Percentiles rank a stretch among this genome's conserved stretches.
Conservation (phyloP, 2,113 vertebrate species). For the Erythrolamprus reginae region DNA sequence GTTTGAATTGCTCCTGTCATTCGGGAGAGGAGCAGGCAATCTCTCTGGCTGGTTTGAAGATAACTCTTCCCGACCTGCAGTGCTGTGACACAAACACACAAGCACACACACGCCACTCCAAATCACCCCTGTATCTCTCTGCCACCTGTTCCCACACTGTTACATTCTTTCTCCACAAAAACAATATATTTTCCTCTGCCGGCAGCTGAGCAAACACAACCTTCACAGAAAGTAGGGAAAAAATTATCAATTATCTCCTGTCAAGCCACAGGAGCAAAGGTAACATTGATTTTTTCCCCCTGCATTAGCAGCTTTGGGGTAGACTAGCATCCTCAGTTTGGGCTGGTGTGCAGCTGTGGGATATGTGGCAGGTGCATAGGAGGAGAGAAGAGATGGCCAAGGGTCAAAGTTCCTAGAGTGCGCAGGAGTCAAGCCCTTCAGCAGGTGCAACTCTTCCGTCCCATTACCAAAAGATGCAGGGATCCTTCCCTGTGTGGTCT, state of each 20-base stretch:
- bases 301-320: not conserved
- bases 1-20: not conserved
- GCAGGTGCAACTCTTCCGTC: not conserved
- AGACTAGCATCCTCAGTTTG: not conserved
- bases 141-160: not conserved
- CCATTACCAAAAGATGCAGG: not conserved
- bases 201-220: slow-evolving; percentile 19
- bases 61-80: not conserved
- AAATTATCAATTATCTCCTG: not conserved
- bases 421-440: not conserved
- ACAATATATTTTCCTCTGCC: not conserved
- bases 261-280: not conserved
- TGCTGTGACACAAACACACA: too few relatives aligned
- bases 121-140: not conserved
- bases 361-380: not conserved
- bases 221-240: not conserved
- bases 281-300: not conserved
- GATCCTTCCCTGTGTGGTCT: not conserved
- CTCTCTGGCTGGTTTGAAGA: not conserved
- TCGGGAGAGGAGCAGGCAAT: not conserved
- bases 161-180: slow-evolving; percentile 2
- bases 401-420: not conserved
- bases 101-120: too few relatives aligned
- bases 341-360: not conserved
- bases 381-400: not conserved